phyloP scores from a whole-genome alignment of 37 sponge, comb jelly and placozoan genomes.

The Ianthella basta region DNA sequence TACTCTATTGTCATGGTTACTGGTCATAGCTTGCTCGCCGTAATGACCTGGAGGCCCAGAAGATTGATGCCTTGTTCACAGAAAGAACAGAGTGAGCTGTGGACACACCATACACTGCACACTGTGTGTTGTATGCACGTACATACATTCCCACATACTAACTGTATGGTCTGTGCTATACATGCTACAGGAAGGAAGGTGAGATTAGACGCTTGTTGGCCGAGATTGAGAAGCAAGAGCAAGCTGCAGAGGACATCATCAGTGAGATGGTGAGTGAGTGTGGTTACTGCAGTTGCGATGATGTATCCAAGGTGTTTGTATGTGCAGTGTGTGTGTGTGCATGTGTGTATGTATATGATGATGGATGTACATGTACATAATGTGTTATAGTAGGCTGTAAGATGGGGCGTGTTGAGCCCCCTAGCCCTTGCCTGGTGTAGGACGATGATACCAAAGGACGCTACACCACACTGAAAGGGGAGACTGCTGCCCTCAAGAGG shows the following conservation, averaged over 20 bases:
- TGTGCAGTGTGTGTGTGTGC: neutral
- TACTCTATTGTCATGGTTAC: too few relatives aligned
- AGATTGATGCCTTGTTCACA: slow-evolving; percentile 67
- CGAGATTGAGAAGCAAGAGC: slow-evolving; percentile 54
- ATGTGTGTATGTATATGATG: slow-evolving; percentile 8
- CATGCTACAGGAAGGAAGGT: slow-evolving; percentile 36
- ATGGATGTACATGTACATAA: too few relatives aligned
- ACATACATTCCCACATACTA: neutral
- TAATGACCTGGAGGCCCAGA: slow-evolving; percentile 63
- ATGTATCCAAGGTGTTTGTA: neutral
- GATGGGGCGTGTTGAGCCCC: too few relatives aligned
- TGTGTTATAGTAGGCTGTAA: too few relatives aligned
- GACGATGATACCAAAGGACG: slow-evolving; percentile 20
- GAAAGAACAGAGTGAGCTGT: slow-evolving; percentile 58
- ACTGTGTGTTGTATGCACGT: neutral
- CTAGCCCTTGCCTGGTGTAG: too few relatives aligned
- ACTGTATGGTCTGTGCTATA: too few relatives aligned
- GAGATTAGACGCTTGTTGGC: slow-evolving; percentile 33
- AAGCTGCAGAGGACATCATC: slow-evolving; percentile 52
- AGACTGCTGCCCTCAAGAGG: slow-evolving; percentile 45
- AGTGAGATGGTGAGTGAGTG: slow-evolving; percentile 49
- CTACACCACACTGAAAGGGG: slow-evolving; percentile 50
- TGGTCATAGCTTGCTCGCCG: slow-evolving; percentile 53
- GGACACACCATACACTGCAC: neutral
- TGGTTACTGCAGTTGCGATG: neutral